Evolutionary conservation across 2,888 invertebrate species (phyloP).

Genomic region (Ophion ventricosus): DNA sequence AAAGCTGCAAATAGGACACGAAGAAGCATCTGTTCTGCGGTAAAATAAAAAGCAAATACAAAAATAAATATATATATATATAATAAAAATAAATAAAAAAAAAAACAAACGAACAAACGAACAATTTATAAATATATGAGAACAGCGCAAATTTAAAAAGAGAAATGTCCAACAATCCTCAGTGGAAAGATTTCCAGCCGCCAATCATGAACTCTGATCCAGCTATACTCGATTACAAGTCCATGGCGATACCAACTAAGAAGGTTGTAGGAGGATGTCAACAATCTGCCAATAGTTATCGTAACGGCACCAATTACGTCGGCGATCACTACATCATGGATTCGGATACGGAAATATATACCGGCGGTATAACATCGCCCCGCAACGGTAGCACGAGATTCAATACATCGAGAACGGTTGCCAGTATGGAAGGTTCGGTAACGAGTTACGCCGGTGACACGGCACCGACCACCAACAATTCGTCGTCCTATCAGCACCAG

Average conservation of each 20-base stretch:
- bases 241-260: constrained; percentile 86
- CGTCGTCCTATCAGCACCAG: constrained; percentile 85
- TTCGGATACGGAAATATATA: constrained; percentile 79
- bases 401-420: constrained; percentile 83
- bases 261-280: constrained; percentile 78
- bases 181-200: constrained; percentile 96
- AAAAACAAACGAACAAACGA: constrained; percentile 78
- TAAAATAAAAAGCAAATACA: constrained; percentile 73
- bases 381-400: constrained; percentile 81
- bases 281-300: constrained; percentile 82
- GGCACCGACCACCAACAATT: constrained; percentile 80
- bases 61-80: constrained; percentile 66
- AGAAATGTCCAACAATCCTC: constrained; percentile 92
- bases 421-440: constrained; percentile 81
- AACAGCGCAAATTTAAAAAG: constrained; percentile 77
- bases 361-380: constrained; percentile 77
- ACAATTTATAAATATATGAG: constrained; percentile 69
- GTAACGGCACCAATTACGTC: constrained; percentile 85
- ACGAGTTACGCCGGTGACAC: constrained; percentile 79
- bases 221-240: constrained; percentile 92
- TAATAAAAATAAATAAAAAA: constrained; percentile 67
- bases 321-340: constrained; percentile 84
- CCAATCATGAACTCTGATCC: constrained; percentile 92
- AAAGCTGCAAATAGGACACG: constrained; percentile 65
- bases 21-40: constrained; percentile 68